A percentile compares a stretch with the other conserved stretches of the same genome.
Conservation (phyloP, 2,888 invertebrate genomes). For the Aporophyla nigra region DNA sequence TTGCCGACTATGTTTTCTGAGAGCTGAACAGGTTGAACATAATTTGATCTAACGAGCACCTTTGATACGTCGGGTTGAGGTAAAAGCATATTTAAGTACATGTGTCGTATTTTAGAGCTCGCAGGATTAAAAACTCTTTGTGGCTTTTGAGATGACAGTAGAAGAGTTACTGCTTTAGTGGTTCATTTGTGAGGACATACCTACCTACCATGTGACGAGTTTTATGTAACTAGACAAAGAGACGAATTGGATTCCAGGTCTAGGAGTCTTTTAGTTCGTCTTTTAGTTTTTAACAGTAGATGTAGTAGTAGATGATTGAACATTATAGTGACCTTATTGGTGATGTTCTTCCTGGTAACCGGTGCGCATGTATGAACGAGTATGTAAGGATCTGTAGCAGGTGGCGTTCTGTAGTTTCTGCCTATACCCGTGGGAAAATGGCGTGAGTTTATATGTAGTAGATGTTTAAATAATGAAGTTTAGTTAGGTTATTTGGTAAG, state of each 20-base stretch:
- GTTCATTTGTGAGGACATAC: slow-evolving; percentile 9
- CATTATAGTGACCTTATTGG: too few species aligned
- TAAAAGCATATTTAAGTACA: slow-evolving; percentile 39
- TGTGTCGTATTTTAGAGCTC: slow-evolving; percentile 23
- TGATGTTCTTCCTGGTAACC: too few species aligned
- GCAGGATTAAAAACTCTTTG: slow-evolving; percentile 29
- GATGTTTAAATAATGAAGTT: not conserved
- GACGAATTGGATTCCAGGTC: not conserved
- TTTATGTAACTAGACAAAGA: too few species aligned
- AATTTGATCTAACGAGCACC: slow-evolving; percentile 71
- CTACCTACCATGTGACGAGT: not conserved
- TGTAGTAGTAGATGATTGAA: not conserved
- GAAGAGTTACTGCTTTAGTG: not conserved
- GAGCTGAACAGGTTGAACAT: slow-evolving; percentile 52
- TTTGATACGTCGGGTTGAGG: slow-evolving; percentile 54
- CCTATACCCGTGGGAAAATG: too few species aligned
- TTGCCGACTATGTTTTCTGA: slow-evolving; percentile 52
- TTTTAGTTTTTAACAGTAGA: too few species aligned
- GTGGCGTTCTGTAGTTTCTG: too few species aligned
- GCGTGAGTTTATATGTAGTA: too few species aligned
- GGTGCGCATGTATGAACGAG: too few species aligned
- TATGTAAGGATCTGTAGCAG: too few species aligned
- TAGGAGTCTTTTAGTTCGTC: too few species aligned
- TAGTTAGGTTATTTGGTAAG: not conserved
- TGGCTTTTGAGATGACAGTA: not conserved